These are phyloP conservation scores for Cichladusa arquata DNA, from an alignment of 2,113 vertebrate genomes.

Conservation along the genomic window DNA sequence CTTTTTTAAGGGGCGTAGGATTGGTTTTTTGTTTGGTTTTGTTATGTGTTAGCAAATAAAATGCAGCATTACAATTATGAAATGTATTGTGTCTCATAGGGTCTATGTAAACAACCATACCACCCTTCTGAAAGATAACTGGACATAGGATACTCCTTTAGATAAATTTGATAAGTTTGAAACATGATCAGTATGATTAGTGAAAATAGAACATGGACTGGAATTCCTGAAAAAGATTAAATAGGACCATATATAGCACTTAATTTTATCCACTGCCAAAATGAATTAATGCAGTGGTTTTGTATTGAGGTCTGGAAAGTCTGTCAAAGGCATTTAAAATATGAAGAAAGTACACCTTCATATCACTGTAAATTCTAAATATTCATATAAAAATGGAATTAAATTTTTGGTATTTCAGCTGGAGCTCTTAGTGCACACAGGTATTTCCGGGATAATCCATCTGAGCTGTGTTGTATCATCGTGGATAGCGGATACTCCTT, in stretches of 20 bases:
- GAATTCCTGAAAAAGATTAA: neutral
- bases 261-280: neutral
- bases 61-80: neutral
- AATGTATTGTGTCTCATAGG: neutral
- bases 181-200: neutral
- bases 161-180: neutral
- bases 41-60: neutral
- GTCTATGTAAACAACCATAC: neutral
- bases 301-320: neutral
- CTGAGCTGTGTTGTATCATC: conserved; percentile 90
- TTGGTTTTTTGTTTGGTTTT: neutral
- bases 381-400: neutral
- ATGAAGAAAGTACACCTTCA: neutral
- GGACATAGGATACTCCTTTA: neutral
- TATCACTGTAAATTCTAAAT: neutral
- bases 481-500: conserved; percentile 97
- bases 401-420: conserved; percentile 73
- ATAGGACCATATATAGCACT: neutral
- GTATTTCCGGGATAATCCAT: conserved; percentile 88
- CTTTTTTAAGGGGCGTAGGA: accelerated
- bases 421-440: conserved; percentile 90
- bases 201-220: neutral
- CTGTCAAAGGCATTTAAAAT: neutral
- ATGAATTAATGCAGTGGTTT: neutral
- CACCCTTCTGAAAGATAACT: neutral